Evolutionary conservation across 2,888 invertebrate species (phyloP), one percentile per base, ranked within the genome.

Genomic region (Rotaria macrura): DNA sequence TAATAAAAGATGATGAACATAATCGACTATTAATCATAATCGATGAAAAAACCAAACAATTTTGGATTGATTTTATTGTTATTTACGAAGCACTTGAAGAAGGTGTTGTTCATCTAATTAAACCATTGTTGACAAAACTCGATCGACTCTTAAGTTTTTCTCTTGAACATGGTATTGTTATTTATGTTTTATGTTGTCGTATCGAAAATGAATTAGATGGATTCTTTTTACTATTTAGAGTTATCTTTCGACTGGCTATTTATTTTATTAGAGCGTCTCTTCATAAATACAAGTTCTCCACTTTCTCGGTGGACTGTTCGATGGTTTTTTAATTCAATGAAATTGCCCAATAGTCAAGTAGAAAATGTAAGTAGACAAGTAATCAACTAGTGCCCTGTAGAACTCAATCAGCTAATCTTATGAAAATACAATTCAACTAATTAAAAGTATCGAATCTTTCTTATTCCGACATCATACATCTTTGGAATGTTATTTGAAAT

Each of bases 181-280:
- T 34, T 54, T 54, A 25, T 54, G 1, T 17, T 34, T 34, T 14
- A n/a, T 57, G 2, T 14, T 23, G 23, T 40, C 6, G 20, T 6
- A 1, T 40, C 20, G 5, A 40, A 17, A 40, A 23, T 25, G 7
- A 43, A 79, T 10, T 79, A 34, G 6, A n/a, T 43, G 47, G n/a
- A 25, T 79, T 52, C 6, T 23, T 14, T 79, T 2, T 25, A n/a
- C 25, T 2, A 34, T 34, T 23, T n/a, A 79, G 79, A 25, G 6
- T 43, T 79, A n/a, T 43, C 43, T 79, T 79, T 79, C 7, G 43
- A 23, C 14, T 79, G 79, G 79, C 12, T 79, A n/a, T 79, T 79
- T 43, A 79, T 79, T 79, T 79, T 79, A 43, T n/a, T 79, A 79
- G 43, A 79, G 43, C 79, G 79, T 43, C n/a, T 79, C 12, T 79